phyloP scores from a whole-genome alignment of 2,888 invertebrate genomes.

The Unio pictorum region DNA sequence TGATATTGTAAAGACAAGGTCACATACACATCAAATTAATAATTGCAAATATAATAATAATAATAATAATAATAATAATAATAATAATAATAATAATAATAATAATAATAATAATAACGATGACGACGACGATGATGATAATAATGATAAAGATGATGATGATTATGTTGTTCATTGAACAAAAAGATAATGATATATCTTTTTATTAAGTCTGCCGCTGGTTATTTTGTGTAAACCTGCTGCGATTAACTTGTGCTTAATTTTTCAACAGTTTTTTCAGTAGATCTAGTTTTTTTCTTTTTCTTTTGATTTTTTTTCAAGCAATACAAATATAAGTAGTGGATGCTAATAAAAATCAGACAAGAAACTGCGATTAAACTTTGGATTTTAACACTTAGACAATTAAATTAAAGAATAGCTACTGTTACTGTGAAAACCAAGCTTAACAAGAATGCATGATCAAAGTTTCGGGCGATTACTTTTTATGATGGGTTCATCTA shows the following conservation, averaged over 20 bases:
- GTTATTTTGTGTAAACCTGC: neutral
- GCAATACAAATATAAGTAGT: slow-evolving; percentile 1
- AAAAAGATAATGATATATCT: neutral
- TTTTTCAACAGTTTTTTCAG: too few relatives aligned
- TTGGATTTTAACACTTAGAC: neutral
- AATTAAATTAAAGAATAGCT: too few relatives aligned
- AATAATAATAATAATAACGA: neutral
- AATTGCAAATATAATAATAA: too few relatives aligned
- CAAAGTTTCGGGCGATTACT: too few relatives aligned
- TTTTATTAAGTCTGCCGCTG: neutral
- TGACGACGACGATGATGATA: neutral
- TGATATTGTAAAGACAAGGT: neutral
- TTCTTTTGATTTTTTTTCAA: too few relatives aligned
- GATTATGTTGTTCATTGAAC: neutral
- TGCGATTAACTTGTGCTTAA: neutral
- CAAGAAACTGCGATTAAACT: neutral
- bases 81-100: neutral
- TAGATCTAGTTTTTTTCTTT: too few relatives aligned
- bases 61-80: slow-evolving; percentile 5
- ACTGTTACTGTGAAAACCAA: too few relatives aligned
- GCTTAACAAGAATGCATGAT: too few relatives aligned
- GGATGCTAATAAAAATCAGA: neutral
- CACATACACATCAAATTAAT: neutral
- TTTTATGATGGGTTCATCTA: too few relatives aligned
- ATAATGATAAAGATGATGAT: neutral